These are phyloP conservation scores for Chionodraco myersi DNA, from an alignment of 2,113 vertebrate genomes.

Conservation along the genomic window DNA sequence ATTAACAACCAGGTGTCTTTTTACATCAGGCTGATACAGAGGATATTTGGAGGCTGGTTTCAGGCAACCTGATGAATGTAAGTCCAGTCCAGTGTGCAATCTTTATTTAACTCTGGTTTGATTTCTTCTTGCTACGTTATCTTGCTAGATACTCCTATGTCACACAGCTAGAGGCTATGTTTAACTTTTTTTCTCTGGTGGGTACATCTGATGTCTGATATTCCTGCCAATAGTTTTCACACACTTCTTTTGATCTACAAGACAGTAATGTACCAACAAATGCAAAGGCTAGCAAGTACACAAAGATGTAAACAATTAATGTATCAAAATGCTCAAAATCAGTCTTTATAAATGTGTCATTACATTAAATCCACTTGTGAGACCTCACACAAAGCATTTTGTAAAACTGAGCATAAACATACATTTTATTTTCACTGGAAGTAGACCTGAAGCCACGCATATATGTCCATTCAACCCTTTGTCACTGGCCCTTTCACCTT, in stretches of 20 bases:
- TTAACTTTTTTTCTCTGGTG: background rate
- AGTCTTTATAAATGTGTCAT: background rate
- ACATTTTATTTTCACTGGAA: background rate
- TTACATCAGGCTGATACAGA: background rate
- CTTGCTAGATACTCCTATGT: background rate
- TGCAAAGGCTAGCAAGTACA: background rate
- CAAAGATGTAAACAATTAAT: background rate
- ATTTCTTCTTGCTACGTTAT: background rate
- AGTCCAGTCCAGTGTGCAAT: background rate
- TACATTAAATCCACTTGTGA: background rate
- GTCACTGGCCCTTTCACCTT: background rate
- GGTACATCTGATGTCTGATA: background rate
- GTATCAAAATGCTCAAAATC: background rate
- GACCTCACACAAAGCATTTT: background rate
- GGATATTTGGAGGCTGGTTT: background rate
- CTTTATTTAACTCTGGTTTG: background rate
- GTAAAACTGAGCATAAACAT: background rate
- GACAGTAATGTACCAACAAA: background rate
- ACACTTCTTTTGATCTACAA: background rate
- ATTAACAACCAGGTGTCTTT: background rate
- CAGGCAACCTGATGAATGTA: background rate
- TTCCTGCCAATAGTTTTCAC: background rate
- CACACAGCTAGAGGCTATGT: background rate
- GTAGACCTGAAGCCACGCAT: background rate
- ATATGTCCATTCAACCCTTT: constrained; percentile 1